Evolutionary conservation across 2,113 vertebrate genomes (phyloP).

Genomic region (Triplophysa rosa): DNA sequence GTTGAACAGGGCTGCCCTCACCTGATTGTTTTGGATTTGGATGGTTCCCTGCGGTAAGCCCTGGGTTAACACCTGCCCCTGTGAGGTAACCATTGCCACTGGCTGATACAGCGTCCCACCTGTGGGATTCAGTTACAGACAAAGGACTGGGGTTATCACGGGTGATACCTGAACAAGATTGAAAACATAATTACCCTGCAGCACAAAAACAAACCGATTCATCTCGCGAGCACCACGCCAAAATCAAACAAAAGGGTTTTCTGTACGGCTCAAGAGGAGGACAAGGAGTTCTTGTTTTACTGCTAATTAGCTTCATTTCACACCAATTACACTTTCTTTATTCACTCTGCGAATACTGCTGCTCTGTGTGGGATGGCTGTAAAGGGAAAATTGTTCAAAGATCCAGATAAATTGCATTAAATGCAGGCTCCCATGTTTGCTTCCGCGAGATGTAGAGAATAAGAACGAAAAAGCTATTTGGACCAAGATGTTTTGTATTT

Average conservation of each 20-base stretch:
- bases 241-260: conserved; percentile 21
- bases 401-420: conserved; percentile 6
- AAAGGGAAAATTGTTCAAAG: background rate
- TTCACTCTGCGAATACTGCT: background rate
- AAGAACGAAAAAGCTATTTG: background rate
- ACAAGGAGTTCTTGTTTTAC: conserved; percentile 29
- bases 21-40: conserved; percentile 96
- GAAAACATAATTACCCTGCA: conserved; percentile 19
- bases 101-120: conserved; percentile 98
- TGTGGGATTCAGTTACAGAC: conserved; percentile 71
- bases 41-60: conserved; percentile 91
- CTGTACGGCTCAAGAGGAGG: background rate
- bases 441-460: background rate
- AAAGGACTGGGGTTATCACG: conserved; percentile 43
- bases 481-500: conserved; percentile 1
- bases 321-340: conserved; percentile 23
- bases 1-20: conserved; percentile 64
- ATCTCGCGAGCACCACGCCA: background rate
- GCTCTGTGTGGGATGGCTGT: conserved; percentile 3
- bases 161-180: conserved; percentile 5
- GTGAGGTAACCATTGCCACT: conserved; percentile 98
- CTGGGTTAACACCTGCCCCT: conserved; percentile 97
- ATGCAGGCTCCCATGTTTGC: background rate
- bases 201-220: conserved; percentile 25
- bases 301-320: conserved; percentile 27